Base-by-base conservation (phyloP, 2,888 invertebrate species). In the Galeruca laticollis region DNA sequence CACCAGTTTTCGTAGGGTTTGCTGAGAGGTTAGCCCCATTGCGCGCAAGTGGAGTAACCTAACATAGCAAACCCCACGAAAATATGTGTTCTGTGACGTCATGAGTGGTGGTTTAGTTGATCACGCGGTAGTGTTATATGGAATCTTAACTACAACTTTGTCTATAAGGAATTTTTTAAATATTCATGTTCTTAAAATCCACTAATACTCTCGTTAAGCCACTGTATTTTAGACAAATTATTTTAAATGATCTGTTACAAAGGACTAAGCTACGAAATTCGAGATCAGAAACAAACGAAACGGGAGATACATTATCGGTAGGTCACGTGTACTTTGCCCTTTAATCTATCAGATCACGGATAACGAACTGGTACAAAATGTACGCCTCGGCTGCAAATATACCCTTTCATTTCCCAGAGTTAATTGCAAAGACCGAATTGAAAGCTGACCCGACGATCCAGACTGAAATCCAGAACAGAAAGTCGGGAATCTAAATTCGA, bases 401-500 rank as follows among this genome's bases (percentile, higher is more conserved):
- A 82, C 82, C 82, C 81, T 82, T 81, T 82, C 81, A 82, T 82
- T 81, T 81, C 79, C 81, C 72, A 75, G 75, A 75, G 75, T 79
- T 81, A 81, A 81, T 81, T 80, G 78, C 79, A 75, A 71, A 74
- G 69, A 77, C 76, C 73, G 71, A 76, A 74, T 74, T 78, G 79
- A 80, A 80, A 80, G 79, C 78, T 78, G 79, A 79, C 77, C 79
- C 62, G 62, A 52, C 75, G 75, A 72, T 76, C 76, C 75, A 78
- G 77, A 75, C 75, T 76, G 77, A 78, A 79, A 78, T 76, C 57
- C 59, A 63, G 37, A 37, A 52, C 52, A 13, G 62, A 52, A 62
- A 63, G 63, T 40, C 26, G 26, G 20, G 43, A 40, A 63, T 52
- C 37, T 35, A 52, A 62, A 62, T 62, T 35, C 35, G 35, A 33